Conservation (phyloP, 2,113 vertebrate genomes). For the Oreocharis arfaki region DNA sequence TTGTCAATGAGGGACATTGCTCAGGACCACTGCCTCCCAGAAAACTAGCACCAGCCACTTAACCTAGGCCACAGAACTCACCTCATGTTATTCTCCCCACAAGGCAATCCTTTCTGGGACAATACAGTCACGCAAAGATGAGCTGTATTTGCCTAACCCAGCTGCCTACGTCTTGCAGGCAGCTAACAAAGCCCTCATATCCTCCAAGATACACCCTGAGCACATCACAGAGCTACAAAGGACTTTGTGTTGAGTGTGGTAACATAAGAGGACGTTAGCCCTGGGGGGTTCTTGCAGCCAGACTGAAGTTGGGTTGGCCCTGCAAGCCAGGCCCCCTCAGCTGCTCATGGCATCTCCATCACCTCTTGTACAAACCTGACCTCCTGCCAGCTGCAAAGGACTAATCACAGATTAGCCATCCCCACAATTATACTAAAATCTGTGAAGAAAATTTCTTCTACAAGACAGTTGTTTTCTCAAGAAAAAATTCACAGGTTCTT, state of each 20-base stretch:
- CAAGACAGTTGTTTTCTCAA: neutral
- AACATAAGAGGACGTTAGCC: neutral
- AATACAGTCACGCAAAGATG: neutral
- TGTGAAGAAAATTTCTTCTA: neutral
- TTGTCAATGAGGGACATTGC: neutral
- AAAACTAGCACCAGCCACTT: neutral
- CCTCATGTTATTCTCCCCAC: neutral
- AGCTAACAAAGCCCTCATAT: neutral
- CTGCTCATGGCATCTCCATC: neutral
- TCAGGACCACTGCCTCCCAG: neutral
- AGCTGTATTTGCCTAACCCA: neutral
- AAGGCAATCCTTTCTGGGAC: neutral
- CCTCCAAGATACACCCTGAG: neutral
- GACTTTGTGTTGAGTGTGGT: neutral
- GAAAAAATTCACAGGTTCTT: neutral
- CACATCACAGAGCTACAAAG: neutral
- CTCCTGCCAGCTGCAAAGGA: neutral
- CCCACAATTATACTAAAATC: no score
- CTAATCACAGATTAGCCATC: neutral
- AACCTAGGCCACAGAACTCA: neutral
- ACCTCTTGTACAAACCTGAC: neutral
- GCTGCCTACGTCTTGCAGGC: neutral
- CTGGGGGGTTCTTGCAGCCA: neutral
- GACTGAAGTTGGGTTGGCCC: neutral
- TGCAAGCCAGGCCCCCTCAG: neutral